Evolutionary conservation across 2,888 invertebrate species (phyloP), one percentile per base, ranked within the genome.

Genomic region (Apotomis betuletana): DNA sequence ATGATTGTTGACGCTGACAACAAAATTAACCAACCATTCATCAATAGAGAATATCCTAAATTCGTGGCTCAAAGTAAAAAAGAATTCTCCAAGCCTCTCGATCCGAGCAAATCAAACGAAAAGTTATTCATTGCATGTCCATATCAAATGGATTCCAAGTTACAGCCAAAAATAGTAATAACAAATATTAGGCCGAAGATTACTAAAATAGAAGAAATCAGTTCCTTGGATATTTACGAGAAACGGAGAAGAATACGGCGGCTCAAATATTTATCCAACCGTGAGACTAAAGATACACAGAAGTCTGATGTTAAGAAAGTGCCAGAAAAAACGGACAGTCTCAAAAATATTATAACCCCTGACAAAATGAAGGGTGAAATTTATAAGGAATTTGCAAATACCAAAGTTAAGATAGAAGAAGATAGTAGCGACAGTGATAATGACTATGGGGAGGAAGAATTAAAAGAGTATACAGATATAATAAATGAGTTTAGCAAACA

Each of bases 161-260:
- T 86, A 38, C 87, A 89, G 77, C 89, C 91, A 57, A 91, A 92
- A 78, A 87, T 91, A 75, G 85, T 91, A 5, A 89, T 91, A 74
- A 87, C 90, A 58, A 91, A 90, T 63, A 78, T 90, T 73, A 82
- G 86, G 70, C 83, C 87, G 41, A 90, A 88, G 79, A 76, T 83
- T 67, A 70, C 81, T 12, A 87, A 85, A 79, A 51, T 81, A 54
- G 91, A 93, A 13, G 91, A 90, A 78, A 70, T 91, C 1, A 93
- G 93, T 77, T 84, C 92, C 13, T 82, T 95, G 78, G 95, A 95
- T 78, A 78, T 94, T 59, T 94, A 94, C 69, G 94, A 94, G 76
- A 94, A 91, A 78, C 84, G 92, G 72, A 91, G 92, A 77, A 89
- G 92, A 67, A 76, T 93, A 58, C 90, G 92, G 61, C 83, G 94